Evolutionary conservation across 2,113 vertebrate genomes (phyloP).

Genomic region (Halcyon malimbica): DNA sequence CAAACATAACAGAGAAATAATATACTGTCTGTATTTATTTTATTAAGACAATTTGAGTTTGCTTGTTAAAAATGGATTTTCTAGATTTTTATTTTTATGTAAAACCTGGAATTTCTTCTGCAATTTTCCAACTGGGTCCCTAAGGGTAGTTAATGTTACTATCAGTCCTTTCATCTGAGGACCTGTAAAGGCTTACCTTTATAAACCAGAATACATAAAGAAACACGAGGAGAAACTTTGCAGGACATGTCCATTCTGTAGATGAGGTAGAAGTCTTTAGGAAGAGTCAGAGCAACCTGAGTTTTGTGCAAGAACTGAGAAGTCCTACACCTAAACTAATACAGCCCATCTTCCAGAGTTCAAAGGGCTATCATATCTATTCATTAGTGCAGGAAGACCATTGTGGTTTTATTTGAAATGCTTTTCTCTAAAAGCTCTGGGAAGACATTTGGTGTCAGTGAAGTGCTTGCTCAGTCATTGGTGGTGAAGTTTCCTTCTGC

Average conservation of each 20-base stretch:
- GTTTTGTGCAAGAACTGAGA: not conserved
- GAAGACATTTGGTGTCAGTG: not conserved
- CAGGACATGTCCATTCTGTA: not conserved
- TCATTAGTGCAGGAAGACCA: not conserved
- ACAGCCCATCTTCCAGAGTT: not conserved
- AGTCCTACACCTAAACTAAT: not conserved
- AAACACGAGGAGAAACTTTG: not conserved
- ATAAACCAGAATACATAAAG: not conserved
- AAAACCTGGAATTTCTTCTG: not conserved
- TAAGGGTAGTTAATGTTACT: not conserved
- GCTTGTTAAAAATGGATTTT: not conserved
- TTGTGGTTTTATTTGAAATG: not conserved
- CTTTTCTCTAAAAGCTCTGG: not conserved
- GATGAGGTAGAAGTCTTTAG: not conserved
- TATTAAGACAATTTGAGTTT: not conserved
- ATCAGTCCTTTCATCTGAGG: not conserved
- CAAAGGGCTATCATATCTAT: accelerated
- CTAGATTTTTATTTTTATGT: not conserved
- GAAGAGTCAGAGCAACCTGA: not conserved
- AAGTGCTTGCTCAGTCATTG: not conserved
- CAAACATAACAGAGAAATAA: not conserved
- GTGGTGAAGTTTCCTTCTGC: not conserved
- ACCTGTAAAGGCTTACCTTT: not conserved
- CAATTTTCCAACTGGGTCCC: not conserved
- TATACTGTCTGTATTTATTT: not conserved